These are phyloP conservation scores for Tridacna gigas DNA, from an alignment of 2,888 invertebrate species.

Conservation along the genomic window DNA sequence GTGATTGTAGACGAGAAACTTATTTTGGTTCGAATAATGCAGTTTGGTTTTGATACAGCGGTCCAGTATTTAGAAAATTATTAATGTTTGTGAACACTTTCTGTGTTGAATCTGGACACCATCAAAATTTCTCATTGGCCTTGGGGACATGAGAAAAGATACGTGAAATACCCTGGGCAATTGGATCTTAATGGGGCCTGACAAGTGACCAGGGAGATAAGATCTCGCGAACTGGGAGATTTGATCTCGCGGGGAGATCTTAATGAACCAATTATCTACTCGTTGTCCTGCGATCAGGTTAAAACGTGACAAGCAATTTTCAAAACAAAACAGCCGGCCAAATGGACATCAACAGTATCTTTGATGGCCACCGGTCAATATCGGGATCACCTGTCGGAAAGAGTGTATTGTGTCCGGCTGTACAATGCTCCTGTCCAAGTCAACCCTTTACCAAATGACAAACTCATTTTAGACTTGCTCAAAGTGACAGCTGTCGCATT, in stretches of 20 bases:
- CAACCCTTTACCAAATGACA: too few species aligned
- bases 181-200: conserved; percentile 18
- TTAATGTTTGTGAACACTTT: too few species aligned
- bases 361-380: conserved; percentile 1
- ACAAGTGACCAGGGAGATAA: conserved; percentile 24
- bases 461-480: too few species aligned
- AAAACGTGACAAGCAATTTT: conserved; percentile 22
- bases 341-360: background rate
- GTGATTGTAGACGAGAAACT: too few species aligned
- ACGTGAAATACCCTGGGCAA: conserved; percentile 13
- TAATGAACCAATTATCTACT: conserved; percentile 29
- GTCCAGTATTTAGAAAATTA: too few species aligned
- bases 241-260: conserved; percentile 20
- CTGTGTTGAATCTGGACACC: background rate
- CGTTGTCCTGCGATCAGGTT: conserved; percentile 17
- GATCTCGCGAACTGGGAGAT: conserved; percentile 19
- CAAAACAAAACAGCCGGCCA: conserved; percentile 11
- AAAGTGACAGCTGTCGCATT: too few species aligned
- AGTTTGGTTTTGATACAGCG: too few species aligned
- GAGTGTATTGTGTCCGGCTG: background rate
- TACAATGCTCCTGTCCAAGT: background rate
- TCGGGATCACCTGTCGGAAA: background rate
- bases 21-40: too few species aligned
- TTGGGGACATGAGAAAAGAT: background rate
- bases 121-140: background rate